Evolutionary conservation across 2,797 vertebrate species (phyloP), one percentile per base, ranked within the genome.

Genomic region (Lerista edwardsae): DNA sequence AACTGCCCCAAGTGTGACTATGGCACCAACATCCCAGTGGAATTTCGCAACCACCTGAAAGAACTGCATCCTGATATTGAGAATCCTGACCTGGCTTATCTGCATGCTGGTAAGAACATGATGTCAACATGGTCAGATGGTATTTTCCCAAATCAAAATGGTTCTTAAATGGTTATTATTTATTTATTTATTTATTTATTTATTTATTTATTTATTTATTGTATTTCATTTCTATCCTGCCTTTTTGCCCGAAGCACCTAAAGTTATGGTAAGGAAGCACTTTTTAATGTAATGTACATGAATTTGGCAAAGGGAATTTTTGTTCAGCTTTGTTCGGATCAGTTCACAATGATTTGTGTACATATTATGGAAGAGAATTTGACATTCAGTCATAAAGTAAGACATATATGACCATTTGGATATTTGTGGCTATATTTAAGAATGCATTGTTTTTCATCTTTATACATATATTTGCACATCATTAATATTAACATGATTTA

Each of bases 1-100:
- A 99, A 99, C 96, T 99, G 99, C 90, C 98, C 99, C 75, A 98
- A 98, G 87, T 99, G 99, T 86, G 96, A 94, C 88, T 97, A 96
- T 3, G 98, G 97, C 86, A 99, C 98, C 73, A 99, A 99, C 75
- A 96, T 97, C 62, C 99, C 99, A 0, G 98, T 97, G 95, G 98
- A 99, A 51, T 99, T 99, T 93, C 97, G 99, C 25, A 99, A 99
- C 95, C 99, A 99, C 92, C 91, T 99, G 91, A 99, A 99, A 88
- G 99, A 99, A 27, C 95, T 86, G 3, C 99, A 99, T 80, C 87
- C 96, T 2, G 99, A 99, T 86, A 98, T 99, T 3, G 99, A 99
- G 94, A 99, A 99, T 91, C 99, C 99, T 1, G 99, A 99, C 92
- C 96, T 99, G 41, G 99, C 99, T 0, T 99, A 99, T 91, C 91